phyloP scores from a whole-genome alignment of 2,797 vertebrate genomes.

The Moxostoma hubbsi region DNA sequence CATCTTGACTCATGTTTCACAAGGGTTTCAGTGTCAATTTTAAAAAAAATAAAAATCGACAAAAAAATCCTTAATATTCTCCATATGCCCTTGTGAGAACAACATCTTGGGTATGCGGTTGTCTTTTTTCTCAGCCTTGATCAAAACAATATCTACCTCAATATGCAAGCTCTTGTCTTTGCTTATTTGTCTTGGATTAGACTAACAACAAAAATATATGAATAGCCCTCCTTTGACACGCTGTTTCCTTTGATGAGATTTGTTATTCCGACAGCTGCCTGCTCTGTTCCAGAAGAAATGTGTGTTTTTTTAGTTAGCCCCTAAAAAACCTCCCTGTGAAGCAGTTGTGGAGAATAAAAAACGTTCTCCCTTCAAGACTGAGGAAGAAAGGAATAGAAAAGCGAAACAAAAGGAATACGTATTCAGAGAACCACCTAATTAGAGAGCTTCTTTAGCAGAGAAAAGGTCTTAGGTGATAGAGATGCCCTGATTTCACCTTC shows the following conservation, averaged over 20 bases:
- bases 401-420: not conserved
- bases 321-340: slow-evolving; percentile 17
- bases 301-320: slow-evolving; percentile 56
- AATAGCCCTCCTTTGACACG: slow-evolving; percentile 68
- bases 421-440: not conserved
- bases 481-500: not conserved
- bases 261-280: slow-evolving; percentile 68
- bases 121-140: slow-evolving; percentile 48
- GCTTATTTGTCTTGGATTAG: slow-evolving; percentile 64
- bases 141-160: slow-evolving; percentile 57
- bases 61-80: slow-evolving; percentile 70
- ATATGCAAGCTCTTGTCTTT: slow-evolving; percentile 15
- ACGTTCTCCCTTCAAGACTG: not conserved
- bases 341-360: slow-evolving; percentile 15
- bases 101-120: slow-evolving; percentile 46
- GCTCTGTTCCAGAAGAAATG: slow-evolving; percentile 15
- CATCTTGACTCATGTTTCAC: slow-evolving; percentile 78
- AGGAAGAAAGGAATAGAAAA: slow-evolving; percentile 21
- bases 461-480: not conserved
- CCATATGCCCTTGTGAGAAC: slow-evolving; percentile 73
- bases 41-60: not conserved
- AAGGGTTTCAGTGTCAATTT: slow-evolving; percentile 69
- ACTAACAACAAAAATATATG: slow-evolving; percentile 71
- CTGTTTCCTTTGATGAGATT: slow-evolving; percentile 70
- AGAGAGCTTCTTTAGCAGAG: not conserved